phyloP scores from a whole-genome alignment of 1,140 invertebrate species.

The Odontomachus brunneus region DNA sequence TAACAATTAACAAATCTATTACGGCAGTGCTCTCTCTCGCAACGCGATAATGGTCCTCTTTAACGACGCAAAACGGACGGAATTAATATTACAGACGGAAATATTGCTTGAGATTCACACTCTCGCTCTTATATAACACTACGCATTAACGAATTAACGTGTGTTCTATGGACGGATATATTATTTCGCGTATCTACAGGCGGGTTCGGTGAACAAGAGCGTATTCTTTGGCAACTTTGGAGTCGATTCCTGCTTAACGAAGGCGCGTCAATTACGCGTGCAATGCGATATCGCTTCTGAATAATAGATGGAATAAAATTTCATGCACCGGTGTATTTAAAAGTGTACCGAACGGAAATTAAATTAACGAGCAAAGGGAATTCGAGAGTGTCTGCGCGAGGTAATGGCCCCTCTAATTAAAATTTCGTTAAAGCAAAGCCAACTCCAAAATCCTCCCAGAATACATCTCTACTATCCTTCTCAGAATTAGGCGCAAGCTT shows the following conservation, averaged over 20 bases:
- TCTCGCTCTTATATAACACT: too few relatives aligned
- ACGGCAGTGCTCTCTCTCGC: neutral
- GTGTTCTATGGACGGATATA: slow-evolving; percentile 27
- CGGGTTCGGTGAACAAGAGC: neutral
- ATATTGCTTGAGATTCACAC: neutral
- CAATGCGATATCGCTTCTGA: neutral
- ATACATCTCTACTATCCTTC: slow-evolving; percentile 14
- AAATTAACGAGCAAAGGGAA: neutral
- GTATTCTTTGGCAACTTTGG: slow-evolving; percentile 8
- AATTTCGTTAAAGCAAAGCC: slow-evolving; percentile 1
- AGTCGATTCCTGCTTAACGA: slow-evolving; percentile 14
- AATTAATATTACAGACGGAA: too few relatives aligned
- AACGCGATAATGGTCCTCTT: too few relatives aligned
- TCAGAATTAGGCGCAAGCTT: neutral
- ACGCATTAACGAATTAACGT: neutral
- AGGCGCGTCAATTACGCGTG: neutral
- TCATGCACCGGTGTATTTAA: neutral
- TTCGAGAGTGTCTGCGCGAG: neutral
- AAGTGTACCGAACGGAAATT: neutral
- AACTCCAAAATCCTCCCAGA: slow-evolving; percentile 17
- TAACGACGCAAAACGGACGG: too few relatives aligned
- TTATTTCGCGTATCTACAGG: slow-evolving; percentile 5
- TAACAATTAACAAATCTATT: slow-evolving; percentile 25
- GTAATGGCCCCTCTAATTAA: neutral
- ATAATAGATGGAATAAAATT: neutral